phyloP scores from a whole-genome alignment of 92 coral and sea anemone species.

The Palythoa grandis region DNA sequence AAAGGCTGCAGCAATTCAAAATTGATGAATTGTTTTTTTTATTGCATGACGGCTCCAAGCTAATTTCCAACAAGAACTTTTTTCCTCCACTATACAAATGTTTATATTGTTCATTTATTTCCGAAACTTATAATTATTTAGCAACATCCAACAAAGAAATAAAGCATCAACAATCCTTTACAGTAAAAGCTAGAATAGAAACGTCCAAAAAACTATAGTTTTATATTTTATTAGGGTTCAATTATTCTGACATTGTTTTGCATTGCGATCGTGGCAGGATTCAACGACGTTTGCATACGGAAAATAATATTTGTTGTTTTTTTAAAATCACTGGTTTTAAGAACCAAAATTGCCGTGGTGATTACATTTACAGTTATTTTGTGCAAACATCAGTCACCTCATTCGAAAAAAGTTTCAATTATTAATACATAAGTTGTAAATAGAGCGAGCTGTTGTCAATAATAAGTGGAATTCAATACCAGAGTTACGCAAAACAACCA shows the following conservation, averaged over 20 bases:
- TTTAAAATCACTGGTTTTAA: conserved; percentile 24
- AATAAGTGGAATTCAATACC: conserved; percentile 28
- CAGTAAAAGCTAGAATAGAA: neutral
- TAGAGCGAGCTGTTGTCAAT: conserved; percentile 18
- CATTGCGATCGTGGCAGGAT: neutral
- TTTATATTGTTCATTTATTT: neutral
- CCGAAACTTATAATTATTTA: neutral
- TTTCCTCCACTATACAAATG: neutral
- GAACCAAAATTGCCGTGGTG: neutral
- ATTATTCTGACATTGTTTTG: neutral
- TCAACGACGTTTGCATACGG: neutral
- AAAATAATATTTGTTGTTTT: neutral
- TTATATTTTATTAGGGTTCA: neutral
- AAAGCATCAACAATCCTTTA: neutral
- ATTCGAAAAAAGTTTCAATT: conserved; percentile 28
- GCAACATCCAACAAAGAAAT: neutral
- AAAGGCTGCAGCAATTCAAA: no score
- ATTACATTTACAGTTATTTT: conserved; percentile 6
- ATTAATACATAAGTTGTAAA: conserved; percentile 32
- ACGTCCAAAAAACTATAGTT: neutral
- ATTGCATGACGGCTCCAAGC: no score
- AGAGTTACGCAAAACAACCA: neutral
- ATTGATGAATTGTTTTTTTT: no score
- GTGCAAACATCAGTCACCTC: conserved; percentile 15
- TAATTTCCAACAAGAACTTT: neutral